These are phyloP conservation scores for Vanessa cardui DNA, from an alignment of 2,888 invertebrate species.

Conservation along the genomic window DNA sequence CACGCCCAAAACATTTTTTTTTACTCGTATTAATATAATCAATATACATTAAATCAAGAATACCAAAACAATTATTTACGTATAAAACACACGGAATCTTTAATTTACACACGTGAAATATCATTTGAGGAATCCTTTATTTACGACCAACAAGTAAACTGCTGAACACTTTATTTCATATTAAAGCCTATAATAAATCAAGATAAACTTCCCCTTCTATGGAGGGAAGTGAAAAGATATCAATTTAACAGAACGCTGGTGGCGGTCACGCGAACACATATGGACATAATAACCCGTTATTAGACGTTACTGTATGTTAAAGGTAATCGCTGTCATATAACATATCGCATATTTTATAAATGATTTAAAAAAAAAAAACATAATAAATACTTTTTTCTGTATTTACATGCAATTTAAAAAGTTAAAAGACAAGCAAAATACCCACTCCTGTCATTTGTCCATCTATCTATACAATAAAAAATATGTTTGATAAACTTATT, in stretches of 20 bases:
- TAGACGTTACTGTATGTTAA: conserved; percentile 33
- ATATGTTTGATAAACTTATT: too few relatives aligned
- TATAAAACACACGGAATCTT: conserved; percentile 1
- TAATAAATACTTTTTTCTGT: background rate
- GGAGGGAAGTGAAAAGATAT: conserved; percentile 66
- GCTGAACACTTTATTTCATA: conserved; percentile 48
- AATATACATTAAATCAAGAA: background rate
- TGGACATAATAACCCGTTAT: conserved; percentile 43
- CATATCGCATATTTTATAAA: background rate
- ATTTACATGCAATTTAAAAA: background rate
- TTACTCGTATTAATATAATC: background rate
- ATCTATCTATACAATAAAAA: too few relatives aligned
- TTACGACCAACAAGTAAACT: conserved; percentile 37
- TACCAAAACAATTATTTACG: background rate
- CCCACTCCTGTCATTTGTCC: too few relatives aligned
- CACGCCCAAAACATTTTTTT: too few relatives aligned
- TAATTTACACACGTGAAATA: conserved; percentile 24
- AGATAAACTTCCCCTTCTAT: conserved; percentile 55
- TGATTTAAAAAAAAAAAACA: background rate
- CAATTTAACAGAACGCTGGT: conserved; percentile 58
- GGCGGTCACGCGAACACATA: conserved; percentile 59
- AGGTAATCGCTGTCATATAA: conserved; percentile 16
- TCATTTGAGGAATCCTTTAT: conserved; percentile 42
- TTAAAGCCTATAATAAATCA: conserved; percentile 60
- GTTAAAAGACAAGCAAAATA: too few relatives aligned